phyloP scores from a whole-genome alignment of 2,888 invertebrate genomes.

The Amiota mariae region DNA sequence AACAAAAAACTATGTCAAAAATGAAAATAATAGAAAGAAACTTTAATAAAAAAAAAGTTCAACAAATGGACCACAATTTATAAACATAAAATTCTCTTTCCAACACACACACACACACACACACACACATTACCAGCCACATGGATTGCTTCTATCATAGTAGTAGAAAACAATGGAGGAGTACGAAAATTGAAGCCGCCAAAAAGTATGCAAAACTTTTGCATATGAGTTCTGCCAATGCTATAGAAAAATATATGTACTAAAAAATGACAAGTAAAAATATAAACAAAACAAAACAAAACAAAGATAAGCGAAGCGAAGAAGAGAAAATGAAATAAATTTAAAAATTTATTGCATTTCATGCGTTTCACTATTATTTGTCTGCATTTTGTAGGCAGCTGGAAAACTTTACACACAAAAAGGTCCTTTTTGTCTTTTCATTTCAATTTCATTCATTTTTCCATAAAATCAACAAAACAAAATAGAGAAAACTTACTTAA shows the following conservation, averaged over 20 bases:
- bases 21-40: too few relatives aligned
- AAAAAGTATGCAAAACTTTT: constrained; percentile 16
- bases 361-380: constrained; percentile 56
- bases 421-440: too few relatives aligned
- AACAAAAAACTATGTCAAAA: too few relatives aligned
- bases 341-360: constrained; percentile 66
- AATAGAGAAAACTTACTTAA: constrained; percentile 58
- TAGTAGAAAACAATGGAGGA: too few relatives aligned
- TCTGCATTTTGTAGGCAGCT: constrained; percentile 62
- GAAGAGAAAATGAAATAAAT: constrained; percentile 54
- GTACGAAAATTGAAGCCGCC: not conserved
- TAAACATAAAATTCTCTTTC: too few relatives aligned
- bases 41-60: too few relatives aligned
- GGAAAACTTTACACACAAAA: constrained; percentile 52
- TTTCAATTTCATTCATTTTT: too few relatives aligned
- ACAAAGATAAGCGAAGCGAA: constrained; percentile 34
- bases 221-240: constrained; percentile 3
- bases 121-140: too few relatives aligned
- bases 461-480: constrained; percentile 15
- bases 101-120: too few relatives aligned
- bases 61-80: too few relatives aligned
- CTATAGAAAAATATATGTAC: not conserved
- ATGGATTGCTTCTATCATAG: too few relatives aligned
- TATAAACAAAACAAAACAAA: constrained; percentile 25
- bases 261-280: constrained; percentile 11